Evolutionary conservation across 1,140 invertebrate genomes (phyloP).

Genomic region (Bombus picipes): DNA sequence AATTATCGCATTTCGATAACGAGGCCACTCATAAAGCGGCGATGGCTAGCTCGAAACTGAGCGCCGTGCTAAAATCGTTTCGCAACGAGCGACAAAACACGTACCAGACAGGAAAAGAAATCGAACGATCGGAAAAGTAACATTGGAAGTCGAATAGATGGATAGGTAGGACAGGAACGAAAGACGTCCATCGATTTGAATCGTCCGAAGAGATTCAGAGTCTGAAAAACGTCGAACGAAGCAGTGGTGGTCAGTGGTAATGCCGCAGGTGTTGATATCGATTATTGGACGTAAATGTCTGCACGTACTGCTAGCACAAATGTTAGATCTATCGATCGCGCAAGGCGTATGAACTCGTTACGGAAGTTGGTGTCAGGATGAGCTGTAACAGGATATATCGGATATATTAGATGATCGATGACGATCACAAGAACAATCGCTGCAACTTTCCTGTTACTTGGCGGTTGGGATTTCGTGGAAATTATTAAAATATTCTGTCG

Average conservation of each 20-base stretch:
- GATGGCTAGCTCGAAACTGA: neutral
- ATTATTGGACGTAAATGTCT: constrained; percentile 8
- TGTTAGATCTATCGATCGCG: constrained; percentile 29
- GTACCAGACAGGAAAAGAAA: too few relatives aligned
- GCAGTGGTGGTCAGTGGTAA: neutral
- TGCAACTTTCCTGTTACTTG: neutral
- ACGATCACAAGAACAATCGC: neutral
- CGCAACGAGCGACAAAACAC: neutral
- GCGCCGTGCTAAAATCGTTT: neutral
- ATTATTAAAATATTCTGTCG: neutral
- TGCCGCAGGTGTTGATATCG: neutral
- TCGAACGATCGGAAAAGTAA: neutral
- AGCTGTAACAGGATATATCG: neutral
- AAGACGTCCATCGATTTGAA: neutral
- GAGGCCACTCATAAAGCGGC: constrained; percentile 64
- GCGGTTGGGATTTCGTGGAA: neutral
- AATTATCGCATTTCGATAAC: constrained; percentile 73
- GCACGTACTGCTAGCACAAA: neutral
- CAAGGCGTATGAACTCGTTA: constrained; percentile 41
- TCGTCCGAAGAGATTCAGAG: neutral
- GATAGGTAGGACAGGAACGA: neutral
- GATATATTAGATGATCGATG: neutral
- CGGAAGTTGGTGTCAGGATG: constrained; percentile 27
- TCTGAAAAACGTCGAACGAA: neutral
- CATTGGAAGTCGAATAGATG: neutral